phyloP scores from a whole-genome alignment of 2,888 invertebrate species.

The Drosophila heteroneura region DNA sequence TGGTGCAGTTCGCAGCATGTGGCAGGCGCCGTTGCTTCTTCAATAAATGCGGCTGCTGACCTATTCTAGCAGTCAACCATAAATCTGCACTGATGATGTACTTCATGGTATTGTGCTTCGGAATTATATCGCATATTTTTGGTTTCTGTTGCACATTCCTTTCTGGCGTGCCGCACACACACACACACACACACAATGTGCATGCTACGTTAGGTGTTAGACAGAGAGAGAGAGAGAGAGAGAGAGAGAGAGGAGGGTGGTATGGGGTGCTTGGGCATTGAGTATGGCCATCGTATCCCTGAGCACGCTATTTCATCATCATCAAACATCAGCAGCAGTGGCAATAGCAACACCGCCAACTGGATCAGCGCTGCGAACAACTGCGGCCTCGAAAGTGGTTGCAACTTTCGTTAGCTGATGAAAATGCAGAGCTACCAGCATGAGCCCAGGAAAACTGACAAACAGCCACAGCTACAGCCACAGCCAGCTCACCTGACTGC shows the following conservation, averaged over 20 bases:
- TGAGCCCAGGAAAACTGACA: slow-evolving; percentile 25
- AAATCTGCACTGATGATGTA: slow-evolving; percentile 83
- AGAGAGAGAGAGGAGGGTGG: neutral
- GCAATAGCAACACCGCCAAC: slow-evolving; percentile 37
- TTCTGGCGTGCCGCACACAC: slow-evolving; percentile 68
- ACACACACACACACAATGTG: slow-evolving; percentile 3
- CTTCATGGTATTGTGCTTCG: slow-evolving; percentile 81
- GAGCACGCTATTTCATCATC: slow-evolving; percentile 79
- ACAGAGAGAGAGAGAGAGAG: too few species aligned
- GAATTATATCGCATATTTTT: slow-evolving; percentile 83
- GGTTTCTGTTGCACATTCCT: slow-evolving; percentile 81
- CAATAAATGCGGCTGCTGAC: slow-evolving; percentile 81
- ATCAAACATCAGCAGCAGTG: slow-evolving; percentile 68
- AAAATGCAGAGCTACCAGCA: slow-evolving; percentile 68
- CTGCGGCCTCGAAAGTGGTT: slow-evolving; percentile 56
- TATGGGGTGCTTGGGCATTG: neutral
- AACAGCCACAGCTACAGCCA: neutral
- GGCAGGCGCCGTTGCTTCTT: slow-evolving; percentile 54
- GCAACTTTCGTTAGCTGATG: slow-evolving; percentile 74
- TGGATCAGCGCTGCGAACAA: slow-evolving; percentile 38
- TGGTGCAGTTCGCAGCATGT: slow-evolving; percentile 37
- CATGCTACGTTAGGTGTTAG: neutral
- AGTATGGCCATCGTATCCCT: slow-evolving; percentile 44
- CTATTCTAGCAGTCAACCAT: slow-evolving; percentile 83
- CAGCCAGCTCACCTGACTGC: slow-evolving; percentile 2